These are phyloP conservation scores for Glaucidium brasilianum DNA, from an alignment of 2,113 vertebrate genomes.

Conservation along the genomic window DNA sequence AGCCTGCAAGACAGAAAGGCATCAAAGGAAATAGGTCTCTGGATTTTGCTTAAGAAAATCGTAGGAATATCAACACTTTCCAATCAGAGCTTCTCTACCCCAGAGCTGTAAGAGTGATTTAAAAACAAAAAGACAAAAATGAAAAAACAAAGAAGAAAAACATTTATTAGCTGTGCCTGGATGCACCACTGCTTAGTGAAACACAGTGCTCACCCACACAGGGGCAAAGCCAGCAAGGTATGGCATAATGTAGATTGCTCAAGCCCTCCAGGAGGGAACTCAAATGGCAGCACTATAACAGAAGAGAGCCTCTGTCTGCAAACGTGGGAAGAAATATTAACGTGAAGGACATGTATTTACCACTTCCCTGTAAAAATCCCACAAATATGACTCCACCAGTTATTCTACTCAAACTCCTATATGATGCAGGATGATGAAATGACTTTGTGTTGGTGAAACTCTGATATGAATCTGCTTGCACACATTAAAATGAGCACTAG, in stretches of 20 bases:
- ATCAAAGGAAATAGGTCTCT: not conserved
- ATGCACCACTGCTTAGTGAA: not conserved
- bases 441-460: not conserved
- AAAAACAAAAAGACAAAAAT: not conserved
- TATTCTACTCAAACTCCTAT: not conserved
- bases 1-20: not conserved
- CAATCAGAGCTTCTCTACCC: not conserved
- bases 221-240: not conserved
- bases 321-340: not conserved
- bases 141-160: too few species aligned
- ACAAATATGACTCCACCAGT: not conserved
- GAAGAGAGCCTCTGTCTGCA: not conserved
- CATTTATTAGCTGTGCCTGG: not conserved
- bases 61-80: not conserved
- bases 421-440: not conserved
- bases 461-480: not conserved
- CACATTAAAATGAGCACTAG: rapidly evolving
- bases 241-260: rapidly evolving
- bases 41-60: not conserved
- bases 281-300: rapidly evolving
- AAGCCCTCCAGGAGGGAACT: not conserved
- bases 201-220: not conserved
- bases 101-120: not conserved
- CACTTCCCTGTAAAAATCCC: not conserved
- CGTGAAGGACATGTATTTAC: not conserved